Base-by-base conservation (phyloP, 2,113 vertebrate species). In the Nestor notabilis region DNA sequence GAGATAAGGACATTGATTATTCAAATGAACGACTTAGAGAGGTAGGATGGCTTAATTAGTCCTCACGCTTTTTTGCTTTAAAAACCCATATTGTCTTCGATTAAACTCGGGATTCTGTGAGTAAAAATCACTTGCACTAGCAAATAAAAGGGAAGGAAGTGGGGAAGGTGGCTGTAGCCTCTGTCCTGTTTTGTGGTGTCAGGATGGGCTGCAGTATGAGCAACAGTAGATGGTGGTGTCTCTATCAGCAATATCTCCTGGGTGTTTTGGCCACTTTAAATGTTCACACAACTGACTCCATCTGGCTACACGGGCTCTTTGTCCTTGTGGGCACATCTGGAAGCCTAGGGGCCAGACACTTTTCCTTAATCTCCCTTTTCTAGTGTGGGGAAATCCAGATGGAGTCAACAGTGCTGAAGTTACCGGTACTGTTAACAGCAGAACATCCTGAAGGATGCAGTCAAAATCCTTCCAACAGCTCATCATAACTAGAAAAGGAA, bases 111-210 rank as follows among this genome's bases (percentile, higher is more conserved):
- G 68, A 20, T 52, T 46, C 6, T 13, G 35, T 44, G 4, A 10
- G 43, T 17, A 5, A 19, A 33, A 58, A 20, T 37, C 65, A 7
- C 20, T 56, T 37, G 17, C 21, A 5, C 5, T 1, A 27, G 47
- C 11, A 33, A 41, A 63, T 20, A 55, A 28, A 68, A 65, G 43
- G 53, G 21, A 16, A 50, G 25, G 14, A 4, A 23, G n/a, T 18
- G 10, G 16, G 12, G 21, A 18, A 24, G 7, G 35, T 1, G n/a
- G 11, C 24, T 64, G 25, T 7, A 7, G 4, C 1, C 3, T 5
- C 56, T 19, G n/a, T 5, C 14, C 2, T 3, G 49, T 3, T 11
- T 0, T 2, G 37, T 18, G 33, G 0, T 15, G 43, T 2, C 1
- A 3, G 50, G 43, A 2, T 27, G 16, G 28, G 50, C 15, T 56